These are phyloP conservation scores for Paracanthobrama guichenoti DNA, from an alignment of 2,113 vertebrate species.

Conservation along the genomic window DNA sequence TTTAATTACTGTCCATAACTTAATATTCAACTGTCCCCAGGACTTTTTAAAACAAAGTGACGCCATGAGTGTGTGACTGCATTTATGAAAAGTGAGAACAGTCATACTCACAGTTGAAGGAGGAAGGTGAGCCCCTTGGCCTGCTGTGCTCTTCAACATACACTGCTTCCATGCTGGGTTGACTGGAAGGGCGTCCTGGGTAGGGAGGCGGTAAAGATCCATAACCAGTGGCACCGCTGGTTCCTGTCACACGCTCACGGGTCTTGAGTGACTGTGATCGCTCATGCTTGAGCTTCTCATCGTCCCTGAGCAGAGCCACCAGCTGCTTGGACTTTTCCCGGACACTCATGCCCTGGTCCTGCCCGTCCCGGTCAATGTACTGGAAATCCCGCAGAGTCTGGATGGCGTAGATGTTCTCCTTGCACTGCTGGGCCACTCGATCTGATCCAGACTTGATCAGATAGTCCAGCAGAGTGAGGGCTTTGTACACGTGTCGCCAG, in stretches of 20 bases:
- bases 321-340: conserved; percentile 95
- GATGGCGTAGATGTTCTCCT: conserved; percentile 90
- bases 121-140: conserved; percentile 78
- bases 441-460: conserved; percentile 93
- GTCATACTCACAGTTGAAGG: conserved; percentile 85
- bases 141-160: conserved; percentile 71
- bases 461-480: conserved; percentile 91
- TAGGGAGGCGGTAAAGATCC: conserved; percentile 79
- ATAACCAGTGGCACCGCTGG: conserved; percentile 68
- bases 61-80: background rate
- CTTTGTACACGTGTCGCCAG: conserved; percentile 98
- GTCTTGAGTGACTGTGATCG: conserved; percentile 85
- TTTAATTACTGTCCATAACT: too few relatives aligned
- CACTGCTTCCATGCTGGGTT: conserved; percentile 54
- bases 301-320: conserved; percentile 86
- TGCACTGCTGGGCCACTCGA: conserved; percentile 89
- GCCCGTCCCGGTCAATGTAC: conserved; percentile 90
- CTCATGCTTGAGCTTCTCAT: conserved; percentile 88
- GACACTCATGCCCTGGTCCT: conserved; percentile 91
- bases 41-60: too few relatives aligned
- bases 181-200: conserved; percentile 67
- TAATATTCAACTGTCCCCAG: background rate
- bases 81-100: background rate
- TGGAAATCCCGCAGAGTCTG: conserved; percentile 97
- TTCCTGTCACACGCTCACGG: conserved; percentile 83